Conservation (phyloP, 2,113 vertebrate species). For the Cepphus grylle region DNA sequence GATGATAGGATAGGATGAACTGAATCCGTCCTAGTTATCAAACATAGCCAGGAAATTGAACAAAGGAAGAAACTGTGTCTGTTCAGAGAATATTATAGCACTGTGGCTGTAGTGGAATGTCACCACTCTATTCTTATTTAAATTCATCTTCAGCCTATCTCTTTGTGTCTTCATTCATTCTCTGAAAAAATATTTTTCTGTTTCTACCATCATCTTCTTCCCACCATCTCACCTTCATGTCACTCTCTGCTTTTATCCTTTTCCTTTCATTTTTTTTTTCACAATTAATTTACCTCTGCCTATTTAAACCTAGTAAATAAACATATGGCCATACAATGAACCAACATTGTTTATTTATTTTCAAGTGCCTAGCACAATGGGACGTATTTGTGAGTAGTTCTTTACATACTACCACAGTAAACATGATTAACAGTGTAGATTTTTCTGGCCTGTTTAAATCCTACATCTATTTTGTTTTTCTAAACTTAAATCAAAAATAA, state of each 20-base stretch:
- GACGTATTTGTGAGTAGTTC: neutral
- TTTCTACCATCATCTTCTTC: neutral
- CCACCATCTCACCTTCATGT: neutral
- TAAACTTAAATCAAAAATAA: neutral
- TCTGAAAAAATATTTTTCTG: neutral
- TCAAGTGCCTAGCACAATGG: neutral
- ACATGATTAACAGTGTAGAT: neutral
- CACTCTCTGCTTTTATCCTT: neutral
- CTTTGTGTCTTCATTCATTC: neutral
- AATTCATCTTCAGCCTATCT: neutral
- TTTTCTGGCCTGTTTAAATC: neutral
- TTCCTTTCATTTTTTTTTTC: neutral
- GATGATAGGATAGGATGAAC: neutral
- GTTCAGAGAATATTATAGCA: neutral
- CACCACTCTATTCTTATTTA: neutral
- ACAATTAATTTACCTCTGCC: neutral
- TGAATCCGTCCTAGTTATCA: neutral
- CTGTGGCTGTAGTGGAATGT: neutral
- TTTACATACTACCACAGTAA: neutral
- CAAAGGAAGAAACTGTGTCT: neutral
- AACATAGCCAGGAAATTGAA: neutral
- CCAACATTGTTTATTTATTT: neutral
- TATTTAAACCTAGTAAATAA: neutral
- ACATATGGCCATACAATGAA: neutral
- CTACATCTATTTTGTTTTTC: neutral